Conservation (phyloP, 2,113 vertebrate species). For the Pedetes capensis region DNA sequence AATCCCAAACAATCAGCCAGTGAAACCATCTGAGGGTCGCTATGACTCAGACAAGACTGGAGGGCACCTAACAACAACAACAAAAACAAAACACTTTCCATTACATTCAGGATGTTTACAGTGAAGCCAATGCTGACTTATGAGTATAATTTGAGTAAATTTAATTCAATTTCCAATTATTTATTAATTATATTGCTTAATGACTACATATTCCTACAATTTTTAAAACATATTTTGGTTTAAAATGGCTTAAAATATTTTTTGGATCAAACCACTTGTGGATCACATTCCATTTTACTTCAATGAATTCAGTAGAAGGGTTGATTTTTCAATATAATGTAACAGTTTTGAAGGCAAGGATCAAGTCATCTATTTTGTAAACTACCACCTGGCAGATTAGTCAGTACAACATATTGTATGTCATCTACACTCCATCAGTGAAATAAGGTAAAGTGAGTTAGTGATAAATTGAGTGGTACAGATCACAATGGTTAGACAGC, state of each 20-base stretch:
- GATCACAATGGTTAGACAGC: not conserved
- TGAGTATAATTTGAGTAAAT: not conserved
- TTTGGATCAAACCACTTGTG: not conserved
- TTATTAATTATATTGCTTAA: not conserved
- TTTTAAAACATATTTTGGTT: not conserved
- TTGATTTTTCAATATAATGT: not conserved
- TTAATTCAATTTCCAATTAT: not conserved
- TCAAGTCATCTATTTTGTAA: not conserved
- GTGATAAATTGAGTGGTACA: not conserved
- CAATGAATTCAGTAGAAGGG: not conserved
- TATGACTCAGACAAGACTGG: too few species aligned
- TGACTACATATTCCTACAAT: not conserved
- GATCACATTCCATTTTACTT: not conserved
- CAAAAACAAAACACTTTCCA: constrained; percentile 33
- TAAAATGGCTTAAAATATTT: not conserved
- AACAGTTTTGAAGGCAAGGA: not conserved
- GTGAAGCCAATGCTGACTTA: not conserved
- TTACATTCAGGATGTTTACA: not conserved
- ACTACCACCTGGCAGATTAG: not conserved
- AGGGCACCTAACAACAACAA: too few species aligned
- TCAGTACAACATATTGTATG: not conserved
- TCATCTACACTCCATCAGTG: not conserved
- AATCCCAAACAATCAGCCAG: too few species aligned
- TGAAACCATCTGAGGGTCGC: too few species aligned
- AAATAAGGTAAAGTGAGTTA: not conserved